These are phyloP conservation scores for Macrosteles quadrilineatus DNA, from an alignment of 1,140 invertebrate species.

Conservation along the genomic window DNA sequence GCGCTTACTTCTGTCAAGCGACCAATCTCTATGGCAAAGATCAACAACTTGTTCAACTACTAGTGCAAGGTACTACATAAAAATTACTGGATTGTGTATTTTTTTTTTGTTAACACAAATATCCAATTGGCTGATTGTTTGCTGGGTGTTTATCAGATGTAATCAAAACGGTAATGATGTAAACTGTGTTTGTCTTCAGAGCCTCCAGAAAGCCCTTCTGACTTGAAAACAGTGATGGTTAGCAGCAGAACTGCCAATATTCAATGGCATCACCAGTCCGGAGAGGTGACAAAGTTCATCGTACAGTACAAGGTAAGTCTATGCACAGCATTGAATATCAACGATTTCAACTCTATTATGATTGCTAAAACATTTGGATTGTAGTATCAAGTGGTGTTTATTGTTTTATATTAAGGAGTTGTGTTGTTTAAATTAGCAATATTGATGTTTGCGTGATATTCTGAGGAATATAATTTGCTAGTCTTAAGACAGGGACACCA, in stretches of 20 bases:
- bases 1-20: constrained; percentile 80
- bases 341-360: neutral
- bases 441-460: too few species aligned
- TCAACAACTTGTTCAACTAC: constrained; percentile 75
- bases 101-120: too few species aligned
- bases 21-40: constrained; percentile 81
- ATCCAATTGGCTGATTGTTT: too few species aligned
- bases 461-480: too few species aligned
- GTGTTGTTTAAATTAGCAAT: neutral
- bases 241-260: constrained; percentile 70
- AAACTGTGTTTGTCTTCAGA: too few species aligned
- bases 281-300: constrained; percentile 71
- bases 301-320: constrained; percentile 65
- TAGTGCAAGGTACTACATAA: constrained; percentile 74
- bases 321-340: neutral
- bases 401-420: too few species aligned
- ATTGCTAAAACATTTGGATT: neutral
- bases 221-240: constrained; percentile 67
- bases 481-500: too few species aligned
- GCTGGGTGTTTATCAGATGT: too few species aligned
- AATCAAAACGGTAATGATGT: too few species aligned
- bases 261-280: constrained; percentile 74
- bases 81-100: too few species aligned
- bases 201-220: constrained; percentile 68
- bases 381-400: too few species aligned